Conservation (phyloP, 2,888 invertebrate species). For the Eristalinus aeneus region DNA sequence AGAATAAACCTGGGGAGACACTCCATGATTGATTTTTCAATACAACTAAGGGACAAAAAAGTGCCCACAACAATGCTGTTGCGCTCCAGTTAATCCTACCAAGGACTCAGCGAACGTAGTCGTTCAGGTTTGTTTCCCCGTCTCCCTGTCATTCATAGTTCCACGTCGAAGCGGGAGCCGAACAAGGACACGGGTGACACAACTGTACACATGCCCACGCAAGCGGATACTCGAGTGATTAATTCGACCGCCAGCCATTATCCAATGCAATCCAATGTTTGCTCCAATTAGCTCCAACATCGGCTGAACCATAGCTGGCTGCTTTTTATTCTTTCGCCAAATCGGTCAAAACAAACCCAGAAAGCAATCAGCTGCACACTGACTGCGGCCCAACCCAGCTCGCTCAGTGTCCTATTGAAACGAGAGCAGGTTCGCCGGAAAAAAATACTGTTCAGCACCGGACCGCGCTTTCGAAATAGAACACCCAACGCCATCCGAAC, state of each 20-base stretch:
- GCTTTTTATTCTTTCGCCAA: slow-evolving; percentile 2
- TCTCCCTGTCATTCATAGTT: not conserved
- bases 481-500: not conserved
- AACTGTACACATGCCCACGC: not conserved
- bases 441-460: not conserved
- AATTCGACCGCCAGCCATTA: not conserved
- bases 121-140: not conserved
- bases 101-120: not conserved
- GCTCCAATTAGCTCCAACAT: slow-evolving; percentile 14
- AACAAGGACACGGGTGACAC: not conserved
- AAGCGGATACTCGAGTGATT: slow-evolving; percentile 6
- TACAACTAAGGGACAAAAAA: too few relatives aligned
- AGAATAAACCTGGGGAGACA: not conserved
- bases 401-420: slow-evolving; percentile 1
- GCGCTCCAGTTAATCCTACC: not conserved
- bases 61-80: not conserved
- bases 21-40: not conserved
- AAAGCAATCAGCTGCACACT: slow-evolving; percentile 22
- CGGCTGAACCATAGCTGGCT: not conserved
- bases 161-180: not conserved
- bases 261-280: not conserved
- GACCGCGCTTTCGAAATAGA: slow-evolving; percentile 4
- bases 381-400: slow-evolving; percentile 31
- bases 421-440: not conserved
- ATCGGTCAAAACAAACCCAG: slow-evolving; percentile 4